Conservation (phyloP, 1,140 invertebrate genomes). For the Himalopsyche phryganea region DNA sequence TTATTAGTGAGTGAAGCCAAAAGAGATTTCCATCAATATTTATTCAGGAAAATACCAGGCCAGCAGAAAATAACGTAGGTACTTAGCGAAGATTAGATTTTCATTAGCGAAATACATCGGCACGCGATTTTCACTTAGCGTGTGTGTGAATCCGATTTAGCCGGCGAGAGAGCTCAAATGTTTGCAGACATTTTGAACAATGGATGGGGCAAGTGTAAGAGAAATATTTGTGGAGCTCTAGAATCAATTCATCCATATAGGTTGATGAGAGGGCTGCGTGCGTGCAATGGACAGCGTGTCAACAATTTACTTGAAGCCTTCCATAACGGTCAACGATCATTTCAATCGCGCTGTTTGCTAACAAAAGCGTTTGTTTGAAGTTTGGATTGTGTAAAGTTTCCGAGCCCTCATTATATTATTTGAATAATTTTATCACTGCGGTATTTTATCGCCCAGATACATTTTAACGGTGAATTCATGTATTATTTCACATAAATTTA, state of each 20-base stretch:
- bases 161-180: background rate
- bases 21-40: too few species aligned
- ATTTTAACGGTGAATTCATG: background rate
- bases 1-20: too few species aligned
- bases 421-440: background rate
- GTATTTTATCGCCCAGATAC: background rate
- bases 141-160: slow-evolving; percentile 5
- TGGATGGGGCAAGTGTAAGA: slow-evolving; percentile 7
- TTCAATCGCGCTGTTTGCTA: background rate
- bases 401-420: too few species aligned
- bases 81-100: too few species aligned
- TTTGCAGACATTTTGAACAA: slow-evolving; percentile 5
- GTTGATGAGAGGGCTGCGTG: background rate
- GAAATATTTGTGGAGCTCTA: slow-evolving; percentile 6
- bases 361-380: slow-evolving; percentile 1
- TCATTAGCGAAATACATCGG: too few species aligned
- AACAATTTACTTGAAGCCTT: background rate
- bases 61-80: too few species aligned
- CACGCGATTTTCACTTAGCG: too few species aligned
- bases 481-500: too few species aligned
- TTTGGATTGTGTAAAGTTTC: background rate
- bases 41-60: too few species aligned
- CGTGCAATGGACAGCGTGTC: slow-evolving; percentile 5
- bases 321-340: background rate
- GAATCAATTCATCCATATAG: slow-evolving; percentile 4